Base-by-base conservation (phyloP, 2,797 vertebrate species). In the Capromys pilorides region DNA sequence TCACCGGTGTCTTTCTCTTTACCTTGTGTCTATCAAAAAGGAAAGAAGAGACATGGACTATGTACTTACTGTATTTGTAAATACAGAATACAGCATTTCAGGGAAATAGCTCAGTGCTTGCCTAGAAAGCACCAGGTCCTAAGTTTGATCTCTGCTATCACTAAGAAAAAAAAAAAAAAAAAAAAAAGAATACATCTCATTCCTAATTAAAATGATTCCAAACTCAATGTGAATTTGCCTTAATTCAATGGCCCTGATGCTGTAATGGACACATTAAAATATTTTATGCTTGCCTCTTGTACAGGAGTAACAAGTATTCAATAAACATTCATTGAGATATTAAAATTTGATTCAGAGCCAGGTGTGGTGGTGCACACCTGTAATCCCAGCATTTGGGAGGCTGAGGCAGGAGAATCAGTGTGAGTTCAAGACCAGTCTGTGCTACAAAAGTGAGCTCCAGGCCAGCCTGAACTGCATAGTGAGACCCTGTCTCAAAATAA, bases 141-240 rank as follows among this genome's bases (percentile, higher is more conserved):
- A 14, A 57, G 54, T 57, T 57, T 16, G 54, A 18, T 57, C 54
- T 14, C 54, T 57, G 54, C 14, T 57, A 18, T 14, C 54, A 57
- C 14, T 14, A 54, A 54, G 14, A 54, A 54, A 18, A 54, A 57
- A 57, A 57, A 57, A 57, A 26, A 16, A 54, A 33, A 11, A 67
- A 73, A 54, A 89, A 45, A 45, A 1, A 26, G 66, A n/a, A n/a
- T n/a, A 0, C 62, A 78, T 86, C 87, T 89, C 84, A 91, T 59
- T 77, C 79, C n/a, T 77, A 93, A 82, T 89, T 84, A 87, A 95
- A 91, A 57, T 84, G 8, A 64, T n/a, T 87, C 21, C 41, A 75
- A 5, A 16, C 26, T 85, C 62, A 88, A 61, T 64, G 90, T 61
- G 87, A 88, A 90, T 31, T 64, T 64, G 28, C 33, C 19, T 57